A percentile compares a stretch with the other conserved stretches of the same genome.
phyloP scores from a whole-genome alignment of 2,888 invertebrate genomes.

The Pristionchus fissidentatus region DNA sequence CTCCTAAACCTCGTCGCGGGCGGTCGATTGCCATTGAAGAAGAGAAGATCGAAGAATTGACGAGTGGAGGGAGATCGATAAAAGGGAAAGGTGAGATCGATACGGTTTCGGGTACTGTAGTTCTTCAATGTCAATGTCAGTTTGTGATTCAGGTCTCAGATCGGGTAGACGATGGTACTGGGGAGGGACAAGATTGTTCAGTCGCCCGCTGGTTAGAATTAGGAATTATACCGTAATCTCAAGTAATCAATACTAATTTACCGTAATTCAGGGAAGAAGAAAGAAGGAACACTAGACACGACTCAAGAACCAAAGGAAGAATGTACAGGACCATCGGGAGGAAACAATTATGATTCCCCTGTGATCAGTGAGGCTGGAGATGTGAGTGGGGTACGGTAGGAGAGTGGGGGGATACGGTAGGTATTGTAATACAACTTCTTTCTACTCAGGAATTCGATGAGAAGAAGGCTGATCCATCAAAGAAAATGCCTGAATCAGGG shows the following conservation, averaged over 20 bases:
- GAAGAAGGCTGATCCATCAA: too few relatives aligned
- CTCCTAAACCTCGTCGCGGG: not conserved
- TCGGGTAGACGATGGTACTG: not conserved
- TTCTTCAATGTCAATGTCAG: too few relatives aligned
- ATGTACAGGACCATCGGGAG: not conserved
- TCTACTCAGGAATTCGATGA: too few relatives aligned
- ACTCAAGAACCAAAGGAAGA: not conserved
- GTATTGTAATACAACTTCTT: not conserved
- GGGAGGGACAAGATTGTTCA: slow-evolving; percentile 5
- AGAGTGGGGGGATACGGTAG: not conserved
- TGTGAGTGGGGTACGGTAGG: not conserved
- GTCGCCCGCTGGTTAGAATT: not conserved
- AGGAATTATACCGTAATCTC: not conserved
- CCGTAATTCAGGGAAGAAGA: not conserved
- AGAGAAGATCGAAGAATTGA: not conserved
- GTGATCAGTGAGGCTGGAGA: slow-evolving; percentile 9
- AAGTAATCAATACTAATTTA: not conserved
- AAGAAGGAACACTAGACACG: not conserved
- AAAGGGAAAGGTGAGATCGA: not conserved
- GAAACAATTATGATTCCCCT: slow-evolving; percentile 1
- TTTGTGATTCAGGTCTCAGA: not conserved
- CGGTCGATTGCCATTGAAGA: not conserved
- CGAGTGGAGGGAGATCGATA: not conserved
- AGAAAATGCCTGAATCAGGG: not conserved
- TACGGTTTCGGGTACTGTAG: too few relatives aligned